These are phyloP conservation scores for Lutjanus campechanus DNA, from an alignment of 2,797 vertebrate species.

Conservation along the genomic window DNA sequence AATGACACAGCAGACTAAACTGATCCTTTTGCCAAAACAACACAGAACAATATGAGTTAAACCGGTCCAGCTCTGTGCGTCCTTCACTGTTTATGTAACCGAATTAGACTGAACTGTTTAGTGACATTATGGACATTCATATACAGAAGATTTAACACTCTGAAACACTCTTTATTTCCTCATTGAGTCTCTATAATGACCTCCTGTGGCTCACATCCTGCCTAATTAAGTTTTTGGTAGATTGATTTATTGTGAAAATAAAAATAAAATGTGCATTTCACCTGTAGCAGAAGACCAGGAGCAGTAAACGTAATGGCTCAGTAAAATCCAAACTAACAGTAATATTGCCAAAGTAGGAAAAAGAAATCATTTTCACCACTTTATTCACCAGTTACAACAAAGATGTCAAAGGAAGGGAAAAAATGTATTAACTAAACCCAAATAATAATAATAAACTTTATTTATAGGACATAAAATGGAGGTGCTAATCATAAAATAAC, in stretches of 20 bases:
- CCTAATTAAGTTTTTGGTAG: not conserved
- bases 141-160: constrained; percentile 29
- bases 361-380: not conserved
- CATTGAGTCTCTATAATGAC: not conserved
- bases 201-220: not conserved
- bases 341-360: not conserved
- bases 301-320: not conserved
- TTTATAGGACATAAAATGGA: no score
- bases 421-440: no score
- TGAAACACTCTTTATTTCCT: constrained; percentile 5
- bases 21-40: constrained; percentile 50
- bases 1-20: constrained; percentile 65
- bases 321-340: not conserved
- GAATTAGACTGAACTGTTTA: constrained; percentile 12
- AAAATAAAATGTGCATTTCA: not conserved
- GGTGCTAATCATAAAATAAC: no score
- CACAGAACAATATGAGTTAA: constrained; percentile 15
- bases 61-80: constrained; percentile 15
- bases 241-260: not conserved
- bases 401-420: not conserved
- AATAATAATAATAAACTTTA: no score
- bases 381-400: not conserved
- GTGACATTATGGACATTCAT: not conserved
- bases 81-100: constrained; percentile 4
- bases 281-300: not conserved